Conservation (phyloP, 2,113 vertebrate genomes). For the Pitta sordida region DNA sequence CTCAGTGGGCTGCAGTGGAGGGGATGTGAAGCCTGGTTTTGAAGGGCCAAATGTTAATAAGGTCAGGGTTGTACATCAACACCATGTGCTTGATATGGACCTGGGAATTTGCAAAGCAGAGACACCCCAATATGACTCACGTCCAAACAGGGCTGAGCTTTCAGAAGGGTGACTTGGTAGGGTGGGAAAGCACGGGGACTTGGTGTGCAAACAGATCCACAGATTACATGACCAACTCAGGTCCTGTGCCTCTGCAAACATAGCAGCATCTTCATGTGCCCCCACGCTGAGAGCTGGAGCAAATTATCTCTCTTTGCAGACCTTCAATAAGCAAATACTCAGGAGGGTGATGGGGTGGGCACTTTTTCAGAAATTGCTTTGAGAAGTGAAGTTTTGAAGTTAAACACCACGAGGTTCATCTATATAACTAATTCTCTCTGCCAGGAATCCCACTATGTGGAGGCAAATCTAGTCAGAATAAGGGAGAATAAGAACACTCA, state of each 20-base stretch:
- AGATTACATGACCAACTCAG: background rate
- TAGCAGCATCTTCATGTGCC: background rate
- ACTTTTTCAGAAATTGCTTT: background rate
- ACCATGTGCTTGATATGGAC: background rate
- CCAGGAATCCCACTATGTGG: background rate
- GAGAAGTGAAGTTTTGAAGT: background rate
- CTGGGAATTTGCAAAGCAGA: constrained; percentile 26
- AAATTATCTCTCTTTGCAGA: background rate
- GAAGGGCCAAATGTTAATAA: background rate
- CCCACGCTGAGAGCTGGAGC: background rate
- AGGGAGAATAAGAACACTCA: background rate
- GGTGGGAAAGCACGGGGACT: background rate
- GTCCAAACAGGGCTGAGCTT: background rate
- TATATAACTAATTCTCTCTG: background rate
- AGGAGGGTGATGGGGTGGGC: background rate
- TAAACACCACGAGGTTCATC: background rate
- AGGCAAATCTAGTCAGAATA: background rate
- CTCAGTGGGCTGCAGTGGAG: background rate
- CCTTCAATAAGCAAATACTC: background rate
- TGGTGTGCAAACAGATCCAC: background rate
- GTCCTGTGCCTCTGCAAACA: background rate
- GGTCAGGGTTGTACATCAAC: background rate
- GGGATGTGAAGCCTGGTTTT: constrained; percentile 9
- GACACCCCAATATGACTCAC: background rate
- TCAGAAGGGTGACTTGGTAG: background rate